A percentile compares a stretch with the other conserved stretches of the same genome.
Conservation (phyloP, 2,888 invertebrate genomes). For the Volucella bombylans region DNA sequence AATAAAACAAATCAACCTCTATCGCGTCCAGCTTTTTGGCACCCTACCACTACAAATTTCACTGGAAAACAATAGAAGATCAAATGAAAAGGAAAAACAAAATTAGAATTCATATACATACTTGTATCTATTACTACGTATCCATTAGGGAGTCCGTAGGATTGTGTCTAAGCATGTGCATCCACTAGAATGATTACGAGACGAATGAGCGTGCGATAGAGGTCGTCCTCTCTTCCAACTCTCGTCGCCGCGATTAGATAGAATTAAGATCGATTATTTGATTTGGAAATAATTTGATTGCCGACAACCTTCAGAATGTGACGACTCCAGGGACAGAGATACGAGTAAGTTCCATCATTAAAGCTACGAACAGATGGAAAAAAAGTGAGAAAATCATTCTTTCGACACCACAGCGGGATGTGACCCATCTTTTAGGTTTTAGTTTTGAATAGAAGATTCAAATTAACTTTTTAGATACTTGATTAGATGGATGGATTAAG, state of each 20-base stretch:
- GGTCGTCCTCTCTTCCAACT: slow-evolving; percentile 60
- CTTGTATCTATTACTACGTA: slow-evolving; percentile 26
- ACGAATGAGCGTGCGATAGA: slow-evolving; percentile 23
- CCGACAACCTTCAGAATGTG: slow-evolving; percentile 55
- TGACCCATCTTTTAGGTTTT: slow-evolving; percentile 40
- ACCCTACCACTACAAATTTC: slow-evolving; percentile 69
- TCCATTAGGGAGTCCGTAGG: slow-evolving; percentile 35
- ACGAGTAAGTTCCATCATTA: slow-evolving; percentile 47
- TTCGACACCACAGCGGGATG: slow-evolving; percentile 58
- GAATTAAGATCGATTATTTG: slow-evolving; percentile 82
- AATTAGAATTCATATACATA: too few species aligned
- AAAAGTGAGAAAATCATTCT: slow-evolving; percentile 66
- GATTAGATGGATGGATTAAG: slow-evolving; percentile 69
- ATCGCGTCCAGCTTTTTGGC: slow-evolving; percentile 59
- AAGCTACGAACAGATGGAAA: slow-evolving; percentile 23
- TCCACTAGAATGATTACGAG: slow-evolving; percentile 65
- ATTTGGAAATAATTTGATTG: slow-evolving; percentile 78
- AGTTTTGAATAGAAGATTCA: slow-evolving; percentile 26
- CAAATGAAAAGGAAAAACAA: slow-evolving; percentile 28
- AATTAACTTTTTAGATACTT: slow-evolving; percentile 69
- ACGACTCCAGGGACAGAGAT: slow-evolving; percentile 55
- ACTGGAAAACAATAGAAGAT: slow-evolving; percentile 62
- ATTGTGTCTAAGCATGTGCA: slow-evolving; percentile 58
- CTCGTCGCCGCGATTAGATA: slow-evolving; percentile 54
- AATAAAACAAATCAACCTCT: slow-evolving; percentile 43